These are phyloP conservation scores for Tribolium madens DNA, from an alignment of 1,140 invertebrate species.

Conservation along the genomic window DNA sequence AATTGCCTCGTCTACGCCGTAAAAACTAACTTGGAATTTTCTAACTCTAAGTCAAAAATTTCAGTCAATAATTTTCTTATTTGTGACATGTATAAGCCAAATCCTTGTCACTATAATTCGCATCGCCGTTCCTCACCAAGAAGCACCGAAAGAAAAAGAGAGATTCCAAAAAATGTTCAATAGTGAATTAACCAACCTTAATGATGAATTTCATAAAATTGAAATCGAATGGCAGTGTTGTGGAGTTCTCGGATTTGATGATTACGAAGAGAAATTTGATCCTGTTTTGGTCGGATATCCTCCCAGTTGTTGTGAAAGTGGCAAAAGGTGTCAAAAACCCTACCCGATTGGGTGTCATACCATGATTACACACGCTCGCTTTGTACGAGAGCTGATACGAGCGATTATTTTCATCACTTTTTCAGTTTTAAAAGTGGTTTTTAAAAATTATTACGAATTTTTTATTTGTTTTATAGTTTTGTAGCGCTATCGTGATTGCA, in stretches of 20 bases:
- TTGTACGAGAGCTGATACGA: background rate
- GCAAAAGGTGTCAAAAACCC: background rate
- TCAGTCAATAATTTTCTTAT: background rate
- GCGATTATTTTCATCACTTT: conserved; percentile 6
- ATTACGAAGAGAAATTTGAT: conserved; percentile 23
- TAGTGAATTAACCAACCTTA: background rate
- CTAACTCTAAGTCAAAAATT: background rate
- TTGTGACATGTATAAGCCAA: background rate
- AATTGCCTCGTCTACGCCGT: background rate
- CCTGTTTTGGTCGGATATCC: background rate
- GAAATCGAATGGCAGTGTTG: background rate
- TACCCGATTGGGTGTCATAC: background rate
- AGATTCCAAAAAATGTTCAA: background rate
- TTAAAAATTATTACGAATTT: background rate
- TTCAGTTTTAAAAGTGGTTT: background rate
- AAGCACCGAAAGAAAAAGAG: background rate
- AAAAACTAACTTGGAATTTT: background rate
- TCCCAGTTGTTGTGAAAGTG: background rate
- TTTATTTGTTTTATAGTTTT: background rate
- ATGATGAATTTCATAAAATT: no score
- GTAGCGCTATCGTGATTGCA: background rate
- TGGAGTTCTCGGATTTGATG: background rate
- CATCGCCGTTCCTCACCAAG: background rate
- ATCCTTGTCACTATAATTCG: background rate
- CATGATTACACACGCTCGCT: background rate